These are phyloP conservation scores for Leptinotarsa tumamoca DNA, from an alignment of 2,888 invertebrate species.

Conservation along the genomic window DNA sequence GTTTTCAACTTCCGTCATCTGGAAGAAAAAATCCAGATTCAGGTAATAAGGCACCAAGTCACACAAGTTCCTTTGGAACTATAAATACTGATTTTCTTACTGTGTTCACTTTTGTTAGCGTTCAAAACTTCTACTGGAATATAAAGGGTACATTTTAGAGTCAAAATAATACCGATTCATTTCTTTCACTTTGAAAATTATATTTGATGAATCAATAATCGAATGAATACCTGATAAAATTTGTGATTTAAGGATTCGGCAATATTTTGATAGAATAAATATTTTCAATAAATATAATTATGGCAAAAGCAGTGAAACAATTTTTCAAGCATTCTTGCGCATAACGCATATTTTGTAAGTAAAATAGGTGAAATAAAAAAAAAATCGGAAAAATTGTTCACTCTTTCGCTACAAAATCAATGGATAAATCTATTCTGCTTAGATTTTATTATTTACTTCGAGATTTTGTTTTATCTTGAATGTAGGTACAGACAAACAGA, in stretches of 20 bases:
- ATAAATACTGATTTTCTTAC: conserved; percentile 53
- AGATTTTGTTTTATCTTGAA: neutral
- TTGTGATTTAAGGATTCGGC: neutral
- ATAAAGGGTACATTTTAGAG: conserved; percentile 39
- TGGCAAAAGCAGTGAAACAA: conserved; percentile 6
- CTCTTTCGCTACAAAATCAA: conserved; percentile 1
- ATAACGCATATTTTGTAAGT: neutral
- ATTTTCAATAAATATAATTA: conserved; percentile 9
- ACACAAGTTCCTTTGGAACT: conserved; percentile 59
- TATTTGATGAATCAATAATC: neutral
- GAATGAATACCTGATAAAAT: neutral
- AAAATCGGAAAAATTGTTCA: neutral
- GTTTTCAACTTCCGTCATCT: conserved; percentile 49
- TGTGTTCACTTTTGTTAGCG: conserved; percentile 50
- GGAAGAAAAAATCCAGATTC: conserved; percentile 51
- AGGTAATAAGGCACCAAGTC: conserved; percentile 56
- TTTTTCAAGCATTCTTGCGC: neutral
- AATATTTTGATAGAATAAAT: conserved; percentile 18
- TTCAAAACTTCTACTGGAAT: conserved; percentile 49
- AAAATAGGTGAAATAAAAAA: neutral
- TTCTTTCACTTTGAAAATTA: conserved; percentile 10
- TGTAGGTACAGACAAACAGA: conserved; percentile 1
- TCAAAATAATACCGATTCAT: conserved; percentile 40
- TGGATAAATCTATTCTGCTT: neutral
- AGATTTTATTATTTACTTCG: neutral